Evolutionary conservation across 2,797 vertebrate genomes (phyloP), one percentile per base, ranked within the genome.

Genomic region (Telmatherina bonti): DNA sequence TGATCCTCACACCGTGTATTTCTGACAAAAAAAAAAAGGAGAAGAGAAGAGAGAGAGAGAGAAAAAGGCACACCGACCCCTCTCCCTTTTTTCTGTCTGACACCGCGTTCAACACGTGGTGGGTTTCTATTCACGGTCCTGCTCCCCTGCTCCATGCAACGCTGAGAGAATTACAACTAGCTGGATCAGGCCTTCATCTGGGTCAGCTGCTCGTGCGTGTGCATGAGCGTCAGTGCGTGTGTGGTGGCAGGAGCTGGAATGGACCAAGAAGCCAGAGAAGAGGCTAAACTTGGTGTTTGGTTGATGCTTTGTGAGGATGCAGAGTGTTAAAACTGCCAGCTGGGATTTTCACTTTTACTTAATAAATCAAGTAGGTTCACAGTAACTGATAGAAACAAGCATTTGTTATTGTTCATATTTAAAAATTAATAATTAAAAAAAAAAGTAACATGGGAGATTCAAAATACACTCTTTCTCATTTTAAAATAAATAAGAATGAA

Each of bases 21-120:
- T 85, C 74, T 79, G 36, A 74, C 59, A 47, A 47, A n/a, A 41
- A 47, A 22, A 18, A 16, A 43, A 43, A 16, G 16, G 16, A 41
- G 1, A 43, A 18, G 18, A 43, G 12, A 18, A 82, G n/a, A n/a
- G n/a, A n/a, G n/a, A n/a, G n/a, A n/a, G n/a, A n/a, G n/a, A n/a
- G n/a, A n/a, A n/a, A n/a, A n/a, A n/a, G n/a, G n/a, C n/a, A n/a
- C n/a, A n/a, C n/a, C n/a, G n/a, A n/a, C n/a, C n/a, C n/a, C n/a
- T n/a, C 15, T 18, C 5, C 18, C 31, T 53, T 26, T 52, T 62
- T 65, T 56, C 49, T 79, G 67, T 78, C 71, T 85, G 76, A 85
- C 88, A 83, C 69, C 63, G 84, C 85, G 92, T 90, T 92, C 93
- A 94, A 94, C 93, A 93, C 90, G 92, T 94, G 90, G 88, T 92